Evolutionary conservation across 2,888 invertebrate genomes (phyloP).

Genomic region (Nebria brevicollis): DNA sequence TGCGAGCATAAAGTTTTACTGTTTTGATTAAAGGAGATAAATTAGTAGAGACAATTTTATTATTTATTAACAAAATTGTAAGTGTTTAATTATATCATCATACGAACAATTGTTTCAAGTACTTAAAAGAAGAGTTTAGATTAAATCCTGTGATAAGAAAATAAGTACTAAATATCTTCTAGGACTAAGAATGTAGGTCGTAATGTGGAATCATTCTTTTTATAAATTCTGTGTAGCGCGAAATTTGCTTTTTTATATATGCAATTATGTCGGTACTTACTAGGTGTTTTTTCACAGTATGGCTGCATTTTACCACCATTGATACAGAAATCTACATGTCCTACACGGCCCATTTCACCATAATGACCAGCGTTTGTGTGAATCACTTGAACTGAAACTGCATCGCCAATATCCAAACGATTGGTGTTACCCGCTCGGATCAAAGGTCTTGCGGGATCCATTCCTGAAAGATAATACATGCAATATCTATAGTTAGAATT

Average conservation of each 20-base stretch:
- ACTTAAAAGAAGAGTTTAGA: no score
- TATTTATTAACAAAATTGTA: background rate
- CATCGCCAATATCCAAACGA: constrained; percentile 77
- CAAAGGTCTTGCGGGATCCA: constrained; percentile 81
- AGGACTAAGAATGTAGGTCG: background rate
- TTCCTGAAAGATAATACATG: constrained; percentile 59
- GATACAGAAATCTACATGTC: constrained; percentile 83
- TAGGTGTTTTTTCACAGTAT: constrained; percentile 76
- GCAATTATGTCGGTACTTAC: constrained; percentile 62
- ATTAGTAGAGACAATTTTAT: background rate
- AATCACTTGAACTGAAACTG: constrained; percentile 79
- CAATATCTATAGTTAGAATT: background rate
- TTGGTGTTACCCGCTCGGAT: constrained; percentile 72
- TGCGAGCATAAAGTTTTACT: background rate
- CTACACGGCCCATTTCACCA: constrained; percentile 77
- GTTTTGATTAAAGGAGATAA: background rate
- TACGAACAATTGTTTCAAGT: no score
- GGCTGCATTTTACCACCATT: constrained; percentile 83
- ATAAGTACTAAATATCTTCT: no score
- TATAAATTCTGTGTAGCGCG: background rate
- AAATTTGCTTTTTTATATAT: background rate
- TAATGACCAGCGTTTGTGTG: constrained; percentile 85
- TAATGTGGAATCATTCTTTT: background rate
- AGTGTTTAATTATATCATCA: no score
- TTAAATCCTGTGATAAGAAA: no score